phyloP scores from a whole-genome alignment of 2,888 invertebrate genomes.

The Nudaria mundana region DNA sequence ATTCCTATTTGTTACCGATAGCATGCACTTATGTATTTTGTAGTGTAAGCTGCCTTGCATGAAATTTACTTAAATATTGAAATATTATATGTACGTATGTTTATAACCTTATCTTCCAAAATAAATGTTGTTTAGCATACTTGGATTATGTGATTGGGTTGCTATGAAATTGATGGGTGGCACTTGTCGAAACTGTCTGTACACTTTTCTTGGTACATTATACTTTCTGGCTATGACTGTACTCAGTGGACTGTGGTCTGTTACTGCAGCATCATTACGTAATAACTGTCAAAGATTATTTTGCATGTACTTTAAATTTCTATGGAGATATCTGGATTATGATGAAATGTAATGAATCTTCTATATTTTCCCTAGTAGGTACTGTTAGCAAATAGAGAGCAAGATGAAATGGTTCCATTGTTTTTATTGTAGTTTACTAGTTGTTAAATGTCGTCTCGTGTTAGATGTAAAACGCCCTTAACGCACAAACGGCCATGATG shows the following conservation, averaged over 20 bases:
- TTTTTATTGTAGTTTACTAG: slow-evolving; percentile 60
- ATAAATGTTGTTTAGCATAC: slow-evolving; percentile 76
- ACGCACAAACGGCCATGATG: too few species aligned
- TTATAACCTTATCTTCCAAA: slow-evolving; percentile 74
- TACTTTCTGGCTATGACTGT: slow-evolving; percentile 32
- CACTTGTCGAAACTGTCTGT: slow-evolving; percentile 39
- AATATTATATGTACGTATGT: slow-evolving; percentile 48
- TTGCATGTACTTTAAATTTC: slow-evolving; percentile 58
- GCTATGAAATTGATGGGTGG: slow-evolving; percentile 48
- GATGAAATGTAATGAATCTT: slow-evolving; percentile 34
- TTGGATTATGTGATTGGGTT: slow-evolving; percentile 54
- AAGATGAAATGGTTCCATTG: slow-evolving; percentile 28
- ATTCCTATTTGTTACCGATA: slow-evolving; percentile 35
- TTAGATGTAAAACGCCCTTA: too few species aligned
- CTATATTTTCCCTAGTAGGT: slow-evolving; percentile 38
- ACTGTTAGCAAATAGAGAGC: slow-evolving; percentile 35
- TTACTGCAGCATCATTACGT: slow-evolving; percentile 19
- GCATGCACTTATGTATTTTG: slow-evolving; percentile 73
- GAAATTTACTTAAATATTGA: slow-evolving; percentile 56
- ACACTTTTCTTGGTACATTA: slow-evolving; percentile 37
- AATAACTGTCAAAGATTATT: slow-evolving; percentile 33
- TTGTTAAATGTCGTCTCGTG: slow-evolving; percentile 70
- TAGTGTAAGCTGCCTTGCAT: slow-evolving; percentile 69
- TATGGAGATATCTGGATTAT: slow-evolving; percentile 28
- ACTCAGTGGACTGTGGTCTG: slow-evolving; percentile 23